Conservation (phyloP, 2,888 invertebrate species). For the Drosophila cracens region DNA sequence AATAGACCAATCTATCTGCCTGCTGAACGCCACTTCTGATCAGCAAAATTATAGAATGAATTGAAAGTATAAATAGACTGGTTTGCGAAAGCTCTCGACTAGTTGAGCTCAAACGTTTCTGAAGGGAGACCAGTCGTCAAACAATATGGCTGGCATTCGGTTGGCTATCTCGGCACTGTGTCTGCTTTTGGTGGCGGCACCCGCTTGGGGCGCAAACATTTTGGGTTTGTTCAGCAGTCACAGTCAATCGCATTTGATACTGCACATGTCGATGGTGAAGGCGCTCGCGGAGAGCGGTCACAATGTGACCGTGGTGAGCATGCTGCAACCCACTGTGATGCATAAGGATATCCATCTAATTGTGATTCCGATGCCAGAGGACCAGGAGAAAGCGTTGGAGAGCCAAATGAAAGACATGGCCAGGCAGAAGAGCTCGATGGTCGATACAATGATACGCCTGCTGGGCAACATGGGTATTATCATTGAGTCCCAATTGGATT, state of each 20-base stretch:
- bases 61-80: constrained; percentile 29
- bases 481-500: constrained; percentile 67
- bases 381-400: constrained; percentile 49
- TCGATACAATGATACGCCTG: constrained; percentile 34
- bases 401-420: constrained; percentile 57
- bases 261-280: constrained; percentile 80
- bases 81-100: not conserved
- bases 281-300: constrained; percentile 80
- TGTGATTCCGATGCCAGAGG: constrained; percentile 65
- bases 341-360: constrained; percentile 73
- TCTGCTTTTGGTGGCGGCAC: constrained; percentile 16
- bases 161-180: constrained; percentile 12
- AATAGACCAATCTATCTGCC: no score
- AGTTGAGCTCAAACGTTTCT: not conserved
- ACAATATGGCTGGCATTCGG: constrained; percentile 20
- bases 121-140: constrained; percentile 18
- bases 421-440: constrained; percentile 48
- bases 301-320: constrained; percentile 81
- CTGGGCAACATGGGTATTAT: constrained; percentile 55
- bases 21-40: not conserved
- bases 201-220: constrained; percentile 71
- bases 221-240: constrained; percentile 82
- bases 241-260: constrained; percentile 82
- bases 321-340: constrained; percentile 70
- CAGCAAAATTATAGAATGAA: not conserved